Evolutionary conservation across 1,140 invertebrate genomes (phyloP), one percentile per base, ranked within the genome.

Genomic region (Plutomurus gul): DNA sequence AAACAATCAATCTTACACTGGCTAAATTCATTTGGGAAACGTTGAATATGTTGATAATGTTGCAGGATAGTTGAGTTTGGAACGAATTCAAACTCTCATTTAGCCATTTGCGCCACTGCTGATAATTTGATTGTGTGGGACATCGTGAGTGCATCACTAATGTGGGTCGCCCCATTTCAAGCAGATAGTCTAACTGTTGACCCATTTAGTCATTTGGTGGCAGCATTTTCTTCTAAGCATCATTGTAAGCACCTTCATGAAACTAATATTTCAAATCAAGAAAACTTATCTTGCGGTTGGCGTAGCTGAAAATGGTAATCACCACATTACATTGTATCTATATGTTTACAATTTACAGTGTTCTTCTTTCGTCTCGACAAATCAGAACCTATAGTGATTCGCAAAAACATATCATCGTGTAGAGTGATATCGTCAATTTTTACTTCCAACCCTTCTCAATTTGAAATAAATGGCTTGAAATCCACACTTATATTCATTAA

Each of bases 51-150:
- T 11, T 70, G 33, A 37, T 74, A 33, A 25, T 5, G 18, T 84
- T 84, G 73, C 81, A 92, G 90, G 56, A 86, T 87, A 80, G 84
- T 91, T 16, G 86, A 89, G 86, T 94, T 94, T 87, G 92, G 92
- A 11, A 88, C 87, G 60, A 87, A 89, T 30, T 87, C 89, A 47
- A 89, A 89, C 80, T 90, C 89, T 75, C 92, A 93, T 85, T 85
- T 93, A 22, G 86, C 93, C 16, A 88, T 92, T 4, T 87, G 88
- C 25, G 88, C 89, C 16, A 91, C 89, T 72, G 83, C 87, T 0
- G 84, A 88, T 37, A 87, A 89, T 75, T 83, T 94, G 1, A 87
- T 88, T 33, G 90, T 92, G 7, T 94, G 93, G 93, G 91, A 93
- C 87, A 85, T 94, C 27, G 86, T 93, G 70, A 91, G 91, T 1